Evolutionary conservation across 2,888 invertebrate species (phyloP).

Genomic region (Drosophila kanekoi): DNA sequence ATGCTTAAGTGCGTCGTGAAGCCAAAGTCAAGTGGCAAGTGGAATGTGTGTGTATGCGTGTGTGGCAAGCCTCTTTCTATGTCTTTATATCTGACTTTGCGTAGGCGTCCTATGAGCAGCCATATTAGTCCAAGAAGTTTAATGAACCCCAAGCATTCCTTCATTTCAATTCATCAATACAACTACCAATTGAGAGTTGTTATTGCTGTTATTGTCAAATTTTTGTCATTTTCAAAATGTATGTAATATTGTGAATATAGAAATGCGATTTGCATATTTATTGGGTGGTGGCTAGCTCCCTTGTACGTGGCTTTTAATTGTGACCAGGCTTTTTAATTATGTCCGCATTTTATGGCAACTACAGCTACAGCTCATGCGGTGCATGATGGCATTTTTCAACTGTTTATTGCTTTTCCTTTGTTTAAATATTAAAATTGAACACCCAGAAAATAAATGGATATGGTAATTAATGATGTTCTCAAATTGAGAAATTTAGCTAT

Average conservation of each 20-base stretch:
- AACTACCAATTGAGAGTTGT: constrained; percentile 36
- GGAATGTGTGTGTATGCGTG: constrained; percentile 21
- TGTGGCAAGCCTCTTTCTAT: constrained; percentile 8
- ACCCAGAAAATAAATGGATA: background rate
- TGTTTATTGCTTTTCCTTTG: constrained; percentile 48
- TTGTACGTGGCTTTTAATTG: constrained; percentile 55
- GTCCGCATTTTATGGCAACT: constrained; percentile 51
- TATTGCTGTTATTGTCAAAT: constrained; percentile 33
- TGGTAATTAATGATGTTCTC: constrained; percentile 1
- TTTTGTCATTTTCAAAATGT: constrained; percentile 39
- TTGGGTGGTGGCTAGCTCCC: constrained; percentile 20
- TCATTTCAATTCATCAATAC: constrained; percentile 49
- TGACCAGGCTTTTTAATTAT: constrained; percentile 58
- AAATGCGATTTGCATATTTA: constrained; percentile 64
- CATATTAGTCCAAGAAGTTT: constrained; percentile 49
- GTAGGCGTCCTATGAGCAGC: constrained; percentile 57
- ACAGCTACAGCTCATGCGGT: constrained; percentile 20
- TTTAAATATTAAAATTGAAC: constrained; percentile 48
- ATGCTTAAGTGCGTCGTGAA: constrained; percentile 65
- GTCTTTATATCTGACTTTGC: constrained; percentile 26
- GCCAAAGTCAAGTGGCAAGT: constrained; percentile 53
- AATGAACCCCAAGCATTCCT: constrained; percentile 64
- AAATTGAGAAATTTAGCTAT: constrained; percentile 3
- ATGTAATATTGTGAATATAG: constrained; percentile 25
- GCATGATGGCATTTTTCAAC: constrained; percentile 60